Evolutionary conservation across 2,888 invertebrate genomes (phyloP).

Genomic region (Sisyra nigra): DNA sequence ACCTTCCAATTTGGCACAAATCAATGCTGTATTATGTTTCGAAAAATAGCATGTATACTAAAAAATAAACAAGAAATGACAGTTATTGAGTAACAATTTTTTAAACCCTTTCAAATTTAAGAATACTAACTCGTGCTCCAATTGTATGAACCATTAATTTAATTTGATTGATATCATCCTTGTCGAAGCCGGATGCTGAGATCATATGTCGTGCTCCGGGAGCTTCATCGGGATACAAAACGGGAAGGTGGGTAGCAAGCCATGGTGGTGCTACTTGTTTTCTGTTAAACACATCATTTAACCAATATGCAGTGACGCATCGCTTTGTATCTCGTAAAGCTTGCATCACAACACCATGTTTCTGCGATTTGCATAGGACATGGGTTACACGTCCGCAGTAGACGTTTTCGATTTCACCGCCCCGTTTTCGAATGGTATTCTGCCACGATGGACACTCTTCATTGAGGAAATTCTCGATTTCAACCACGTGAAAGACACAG

Average conservation of each 20-base stretch:
- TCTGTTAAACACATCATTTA: constrained; percentile 77
- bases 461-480: constrained; percentile 22
- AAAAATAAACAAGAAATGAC: constrained; percentile 10
- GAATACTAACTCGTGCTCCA: constrained; percentile 63
- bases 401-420: constrained; percentile 73
- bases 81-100: no score
- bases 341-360: constrained; percentile 81
- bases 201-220: constrained; percentile 66
- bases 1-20: constrained; percentile 71
- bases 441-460: constrained; percentile 32
- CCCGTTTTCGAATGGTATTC: constrained; percentile 59
- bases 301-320: constrained; percentile 75
- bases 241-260: constrained; percentile 85
- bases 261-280: constrained; percentile 84
- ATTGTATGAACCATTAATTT: constrained; percentile 71
- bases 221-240: constrained; percentile 39
- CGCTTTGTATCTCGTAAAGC: constrained; percentile 48
- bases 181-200: constrained; percentile 76
- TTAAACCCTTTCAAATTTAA: not conserved
- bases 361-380: constrained; percentile 79
- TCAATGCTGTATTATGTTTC: constrained; percentile 59
- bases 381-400: constrained; percentile 84
- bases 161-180: constrained; percentile 66
- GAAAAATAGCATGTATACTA: constrained; percentile 59
- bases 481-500: constrained; percentile 67